Conservation (phyloP, 2,888 invertebrate species). For the Rapana venosa region DNA sequence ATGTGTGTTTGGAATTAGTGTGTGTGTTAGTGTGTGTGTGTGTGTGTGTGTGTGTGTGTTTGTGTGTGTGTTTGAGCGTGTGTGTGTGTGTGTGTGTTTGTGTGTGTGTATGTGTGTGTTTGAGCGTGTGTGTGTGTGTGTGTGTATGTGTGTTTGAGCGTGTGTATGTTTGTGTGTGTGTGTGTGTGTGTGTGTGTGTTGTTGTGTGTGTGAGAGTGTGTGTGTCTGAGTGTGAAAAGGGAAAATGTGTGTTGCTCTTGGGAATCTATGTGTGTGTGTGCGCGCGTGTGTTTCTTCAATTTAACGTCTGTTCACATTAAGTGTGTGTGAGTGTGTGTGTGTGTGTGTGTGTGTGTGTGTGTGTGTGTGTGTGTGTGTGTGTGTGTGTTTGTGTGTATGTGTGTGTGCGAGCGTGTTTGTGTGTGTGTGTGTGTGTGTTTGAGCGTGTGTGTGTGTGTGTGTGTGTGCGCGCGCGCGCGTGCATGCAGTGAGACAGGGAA, state of each 20-base stretch:
- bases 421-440: too few species aligned
- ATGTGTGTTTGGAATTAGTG: not conserved
- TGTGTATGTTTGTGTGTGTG: not conserved
- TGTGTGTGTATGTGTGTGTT: too few species aligned
- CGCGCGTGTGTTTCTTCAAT: too few species aligned
- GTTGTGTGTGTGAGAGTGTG: not conserved
- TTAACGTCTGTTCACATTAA: too few species aligned
- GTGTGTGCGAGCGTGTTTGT: not conserved
- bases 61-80: too few species aligned
- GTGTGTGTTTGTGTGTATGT: not conserved
- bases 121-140: too few species aligned
- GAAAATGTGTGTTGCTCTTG: not conserved
- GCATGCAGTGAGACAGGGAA: too few species aligned
- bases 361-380: not conserved
- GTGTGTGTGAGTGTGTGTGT: not conserved
- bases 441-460: too few species aligned
- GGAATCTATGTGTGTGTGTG: too few species aligned
- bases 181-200: conserved; percentile 5
- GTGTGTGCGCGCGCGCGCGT: too few species aligned
- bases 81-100: too few species aligned
- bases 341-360: conserved; percentile 1
- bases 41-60: not conserved
- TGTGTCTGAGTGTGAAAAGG: not conserved
- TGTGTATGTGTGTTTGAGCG: not conserved
- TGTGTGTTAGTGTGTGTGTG: not conserved